phyloP scores from a whole-genome alignment of 1,140 invertebrate species.

The Drosophila pseudoananassae region DNA sequence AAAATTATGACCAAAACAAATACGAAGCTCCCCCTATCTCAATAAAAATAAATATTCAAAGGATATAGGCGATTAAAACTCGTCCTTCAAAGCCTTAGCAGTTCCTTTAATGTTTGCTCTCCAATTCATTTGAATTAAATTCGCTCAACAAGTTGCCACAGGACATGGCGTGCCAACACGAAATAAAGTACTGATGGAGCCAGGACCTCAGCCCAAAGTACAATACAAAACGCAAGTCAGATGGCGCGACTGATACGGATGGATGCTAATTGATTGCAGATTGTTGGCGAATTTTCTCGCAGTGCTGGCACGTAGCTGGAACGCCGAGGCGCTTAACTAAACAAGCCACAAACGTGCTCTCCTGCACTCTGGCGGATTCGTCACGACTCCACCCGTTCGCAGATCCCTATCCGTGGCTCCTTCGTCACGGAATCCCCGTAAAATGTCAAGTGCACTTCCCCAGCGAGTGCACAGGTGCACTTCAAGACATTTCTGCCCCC shows the following conservation, averaged over 20 bases:
- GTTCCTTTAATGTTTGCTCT: background rate
- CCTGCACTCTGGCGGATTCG: conserved; percentile 17
- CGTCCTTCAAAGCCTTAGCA: background rate
- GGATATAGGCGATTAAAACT: too few relatives aligned
- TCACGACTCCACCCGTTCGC: too few relatives aligned
- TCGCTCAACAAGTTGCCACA: background rate
- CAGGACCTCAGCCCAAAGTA: too few relatives aligned
- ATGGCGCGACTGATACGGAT: background rate
- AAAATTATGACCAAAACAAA: conserved; percentile 17
- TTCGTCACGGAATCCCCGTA: conserved; percentile 32
- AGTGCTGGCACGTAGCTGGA: conserved; percentile 13
- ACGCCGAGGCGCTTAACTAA: conserved; percentile 36
- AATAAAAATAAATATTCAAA: too few relatives aligned
- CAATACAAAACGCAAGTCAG: too few relatives aligned
- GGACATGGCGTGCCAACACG: background rate
- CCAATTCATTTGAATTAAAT: background rate
- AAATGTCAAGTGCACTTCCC: conserved; percentile 59
- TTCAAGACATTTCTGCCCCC: background rate
- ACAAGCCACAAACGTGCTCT: conserved; percentile 34
- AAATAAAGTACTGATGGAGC: background rate
- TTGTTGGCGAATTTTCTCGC: conserved; percentile 5
- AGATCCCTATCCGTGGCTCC: conserved; percentile 12
- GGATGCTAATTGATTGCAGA: conserved; percentile 21
- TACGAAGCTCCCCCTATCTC: background rate
- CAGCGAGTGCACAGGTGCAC: background rate